Evolutionary conservation across 2,113 vertebrate species (phyloP), one percentile per base, ranked within the genome.

Genomic region (Myotis lucifugus): DNA sequence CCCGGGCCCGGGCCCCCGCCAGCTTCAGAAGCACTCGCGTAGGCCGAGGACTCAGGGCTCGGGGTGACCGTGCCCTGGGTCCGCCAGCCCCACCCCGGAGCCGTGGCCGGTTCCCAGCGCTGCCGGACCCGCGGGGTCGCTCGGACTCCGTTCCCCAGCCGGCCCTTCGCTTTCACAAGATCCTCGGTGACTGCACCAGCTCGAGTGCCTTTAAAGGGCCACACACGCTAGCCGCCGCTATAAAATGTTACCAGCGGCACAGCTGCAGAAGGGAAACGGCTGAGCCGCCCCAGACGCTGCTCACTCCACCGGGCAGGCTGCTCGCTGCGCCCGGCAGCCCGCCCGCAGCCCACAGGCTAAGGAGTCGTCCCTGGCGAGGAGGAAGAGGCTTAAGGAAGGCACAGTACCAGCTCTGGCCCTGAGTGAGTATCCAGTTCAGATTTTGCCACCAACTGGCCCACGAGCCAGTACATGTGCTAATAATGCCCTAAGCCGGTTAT

Each of bases 391-490:
- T 1, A 5, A 61, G 77, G 92, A 88, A 95, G 73, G 91, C 93
- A 37, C 77, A 8, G 78, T 84, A 85, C 82, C 72, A 32, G 54
- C 94, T 94, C 48, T 85, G 81, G 73, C 88, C 82, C 94, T 95
- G 69, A 23, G 97, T 97, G 84, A 96, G 96, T 96, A 97, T 97
- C 97, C 97, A 97, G 96, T 97, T 97, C 97, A 97, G 92, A 96
- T 97, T 97, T 97, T 97, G 94, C 95, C 78, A 94, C 83, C 95
- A 95, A 96, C 97, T 97, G 94, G 82, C 93, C 88, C 82, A 95
- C 85, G 97, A 96, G 91, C 97, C 96, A 97, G 97, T 93, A 95
- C 96, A 95, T 97, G 96, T 97, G 95, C 94, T 96, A 97, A 97
- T 97, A 96, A 95, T 95, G 97, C 96, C 91, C 93, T 95, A 94